phyloP scores from a whole-genome alignment of 2,888 invertebrate genomes.

The Agonopterix arenella region DNA sequence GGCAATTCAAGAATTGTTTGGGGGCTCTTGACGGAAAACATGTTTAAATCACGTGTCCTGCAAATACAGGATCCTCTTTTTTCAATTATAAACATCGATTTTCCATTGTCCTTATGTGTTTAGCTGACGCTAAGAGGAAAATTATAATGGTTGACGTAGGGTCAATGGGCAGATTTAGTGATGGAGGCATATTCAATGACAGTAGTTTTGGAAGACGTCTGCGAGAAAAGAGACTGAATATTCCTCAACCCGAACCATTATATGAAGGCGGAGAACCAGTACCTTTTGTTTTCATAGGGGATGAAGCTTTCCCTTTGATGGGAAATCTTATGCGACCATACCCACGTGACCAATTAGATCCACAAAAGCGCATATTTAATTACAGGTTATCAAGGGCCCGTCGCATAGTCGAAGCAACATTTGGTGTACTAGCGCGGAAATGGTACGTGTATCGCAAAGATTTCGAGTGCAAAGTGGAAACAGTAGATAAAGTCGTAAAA shows the following conservation, averaged over 20 bases:
- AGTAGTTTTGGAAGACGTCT: slow-evolving; percentile 13
- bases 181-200: slow-evolving; percentile 14
- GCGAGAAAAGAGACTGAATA: slow-evolving; percentile 14
- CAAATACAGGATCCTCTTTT: background rate
- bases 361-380: slow-evolving; percentile 15
- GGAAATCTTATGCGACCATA: slow-evolving; percentile 19
- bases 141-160: slow-evolving; percentile 14
- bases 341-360: slow-evolving; percentile 13
- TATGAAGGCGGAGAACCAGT: slow-evolving; percentile 11
- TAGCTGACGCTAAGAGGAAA: slow-evolving; percentile 11
- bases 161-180: slow-evolving; percentile 14
- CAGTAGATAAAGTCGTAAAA: slow-evolving; percentile 14
- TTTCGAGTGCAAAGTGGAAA: background rate
- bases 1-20: slow-evolving; percentile 3
- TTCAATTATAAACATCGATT: slow-evolving; percentile 3
- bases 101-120: background rate
- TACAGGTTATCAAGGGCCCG: slow-evolving; percentile 19
- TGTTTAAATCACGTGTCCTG: background rate
- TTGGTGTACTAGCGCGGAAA: slow-evolving; percentile 18
- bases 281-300: slow-evolving; percentile 19
- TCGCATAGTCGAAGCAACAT: slow-evolving; percentile 20
- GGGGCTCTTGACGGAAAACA: slow-evolving; percentile 8
- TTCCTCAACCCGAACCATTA: slow-evolving; percentile 13
- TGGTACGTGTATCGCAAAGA: slow-evolving; percentile 13
- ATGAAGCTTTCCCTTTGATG: slow-evolving; percentile 16